phyloP scores from a whole-genome alignment of 37 sponge, comb jelly and placozoan species.

The Aplysina aerophoba region DNA sequence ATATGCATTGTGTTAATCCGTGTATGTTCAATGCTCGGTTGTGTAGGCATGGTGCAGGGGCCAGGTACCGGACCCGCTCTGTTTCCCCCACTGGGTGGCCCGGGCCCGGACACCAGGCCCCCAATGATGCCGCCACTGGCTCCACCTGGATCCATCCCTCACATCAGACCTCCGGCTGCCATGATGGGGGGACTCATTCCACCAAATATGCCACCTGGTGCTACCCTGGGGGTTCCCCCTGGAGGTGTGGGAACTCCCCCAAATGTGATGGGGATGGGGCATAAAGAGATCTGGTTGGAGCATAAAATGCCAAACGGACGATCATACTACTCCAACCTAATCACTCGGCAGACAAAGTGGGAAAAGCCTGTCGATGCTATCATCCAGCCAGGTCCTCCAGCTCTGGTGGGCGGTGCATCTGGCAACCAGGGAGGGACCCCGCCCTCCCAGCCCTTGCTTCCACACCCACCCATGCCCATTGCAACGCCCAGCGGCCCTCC shows the following conservation, averaged over 20 bases:
- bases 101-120: not conserved
- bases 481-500: conserved; percentile 22
- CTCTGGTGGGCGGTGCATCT: not conserved
- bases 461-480: not conserved
- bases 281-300: conserved; percentile 79
- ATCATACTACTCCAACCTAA: conserved; percentile 87
- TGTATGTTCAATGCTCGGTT: not conserved
- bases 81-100: not conserved
- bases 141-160: no score
- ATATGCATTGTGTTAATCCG: not conserved
- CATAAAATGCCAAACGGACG: conserved; percentile 87
- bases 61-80: no score
- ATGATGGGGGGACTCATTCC: not conserved
- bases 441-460: not conserved
- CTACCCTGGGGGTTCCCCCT: conserved; percentile 9
- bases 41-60: no score
- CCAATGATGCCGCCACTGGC: not conserved
- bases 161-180: not conserved
- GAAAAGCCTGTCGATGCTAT: conserved; percentile 81
- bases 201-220: conserved; percentile 5
- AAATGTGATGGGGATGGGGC: not conserved
- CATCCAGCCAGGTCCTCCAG: conserved; percentile 56
- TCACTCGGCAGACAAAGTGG: conserved; percentile 90
- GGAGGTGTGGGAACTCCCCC: not conserved
- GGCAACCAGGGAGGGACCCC: not conserved